Conservation (phyloP, 2,113 vertebrate genomes). For the Budorcas taxicolor region DNA sequence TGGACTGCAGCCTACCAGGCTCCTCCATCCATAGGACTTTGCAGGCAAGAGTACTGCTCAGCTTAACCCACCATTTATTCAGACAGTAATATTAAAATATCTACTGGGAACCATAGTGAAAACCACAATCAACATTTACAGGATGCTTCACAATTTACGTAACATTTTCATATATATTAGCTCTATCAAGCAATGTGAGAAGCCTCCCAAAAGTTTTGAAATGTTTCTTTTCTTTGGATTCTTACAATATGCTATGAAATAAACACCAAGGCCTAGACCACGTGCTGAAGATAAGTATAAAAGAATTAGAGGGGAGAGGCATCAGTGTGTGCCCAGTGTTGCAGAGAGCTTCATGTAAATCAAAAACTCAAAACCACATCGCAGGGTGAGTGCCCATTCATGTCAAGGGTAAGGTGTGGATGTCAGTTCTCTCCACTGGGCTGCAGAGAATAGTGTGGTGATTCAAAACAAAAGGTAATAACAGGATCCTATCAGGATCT, state of each 20-base stretch:
- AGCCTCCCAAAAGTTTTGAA: neutral
- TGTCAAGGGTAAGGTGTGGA: neutral
- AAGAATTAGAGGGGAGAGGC: neutral
- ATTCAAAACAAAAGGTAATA: neutral
- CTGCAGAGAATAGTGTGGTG: neutral
- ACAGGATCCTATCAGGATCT: neutral
- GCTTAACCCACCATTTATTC: neutral
- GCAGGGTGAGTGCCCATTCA: rapidly evolving
- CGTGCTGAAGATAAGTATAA: neutral
- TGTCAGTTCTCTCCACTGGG: neutral
- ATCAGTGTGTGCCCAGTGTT: neutral
- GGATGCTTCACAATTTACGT: neutral
- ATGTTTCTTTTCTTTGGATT: neutral
- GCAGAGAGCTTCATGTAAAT: neutral
- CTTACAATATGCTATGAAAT: neutral
- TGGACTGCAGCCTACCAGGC: no score
- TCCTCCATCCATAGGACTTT: no score
- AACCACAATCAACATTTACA: neutral
- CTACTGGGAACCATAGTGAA: neutral
- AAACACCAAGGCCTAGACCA: neutral
- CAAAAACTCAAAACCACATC: neutral
- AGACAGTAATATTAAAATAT: neutral
- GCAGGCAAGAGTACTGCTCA: neutral
- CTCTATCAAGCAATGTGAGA: neutral
- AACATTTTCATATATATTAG: neutral